Evolutionary conservation across 2,797 vertebrate species (phyloP).

Genomic region (Simalia tracyae): DNA sequence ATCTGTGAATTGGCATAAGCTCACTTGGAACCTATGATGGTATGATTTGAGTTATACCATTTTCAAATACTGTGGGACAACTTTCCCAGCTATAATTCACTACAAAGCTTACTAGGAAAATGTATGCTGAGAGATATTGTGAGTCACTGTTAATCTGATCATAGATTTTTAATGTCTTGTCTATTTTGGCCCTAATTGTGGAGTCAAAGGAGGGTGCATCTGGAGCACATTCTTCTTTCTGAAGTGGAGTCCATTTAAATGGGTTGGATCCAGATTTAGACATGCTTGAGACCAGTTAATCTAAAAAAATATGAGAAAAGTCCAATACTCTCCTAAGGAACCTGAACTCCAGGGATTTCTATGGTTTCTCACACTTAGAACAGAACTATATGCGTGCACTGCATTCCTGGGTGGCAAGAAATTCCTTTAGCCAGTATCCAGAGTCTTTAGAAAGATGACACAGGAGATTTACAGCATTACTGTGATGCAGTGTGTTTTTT

Average conservation of each 20-base stretch:
- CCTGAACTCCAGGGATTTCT: background rate
- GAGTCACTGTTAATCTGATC: background rate
- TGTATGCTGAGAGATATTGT: background rate
- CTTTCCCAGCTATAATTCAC: conserved; percentile 20
- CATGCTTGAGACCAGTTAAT: background rate
- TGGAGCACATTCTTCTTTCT: background rate
- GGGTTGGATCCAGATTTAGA: background rate
- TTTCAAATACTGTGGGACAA: conserved; percentile 20
- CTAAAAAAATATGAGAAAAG: background rate
- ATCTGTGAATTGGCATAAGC: conserved; percentile 24
- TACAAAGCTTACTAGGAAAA: conserved; percentile 3
- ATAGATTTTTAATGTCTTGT: background rate
- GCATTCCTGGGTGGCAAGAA: background rate
- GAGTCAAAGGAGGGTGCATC: background rate
- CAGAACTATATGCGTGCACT: background rate
- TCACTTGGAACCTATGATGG: conserved; percentile 17
- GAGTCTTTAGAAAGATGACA: background rate
- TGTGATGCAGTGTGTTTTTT: background rate
- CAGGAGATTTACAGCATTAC: background rate
- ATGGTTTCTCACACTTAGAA: background rate
- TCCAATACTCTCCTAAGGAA: background rate
- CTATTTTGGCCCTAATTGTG: background rate
- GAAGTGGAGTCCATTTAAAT: background rate
- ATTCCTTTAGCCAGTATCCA: background rate
- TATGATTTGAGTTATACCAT: conserved; percentile 25